Evolutionary conservation across 2,888 invertebrate genomes (phyloP), one percentile per base, ranked within the genome.

Genomic region (Plutella xylostella): DNA sequence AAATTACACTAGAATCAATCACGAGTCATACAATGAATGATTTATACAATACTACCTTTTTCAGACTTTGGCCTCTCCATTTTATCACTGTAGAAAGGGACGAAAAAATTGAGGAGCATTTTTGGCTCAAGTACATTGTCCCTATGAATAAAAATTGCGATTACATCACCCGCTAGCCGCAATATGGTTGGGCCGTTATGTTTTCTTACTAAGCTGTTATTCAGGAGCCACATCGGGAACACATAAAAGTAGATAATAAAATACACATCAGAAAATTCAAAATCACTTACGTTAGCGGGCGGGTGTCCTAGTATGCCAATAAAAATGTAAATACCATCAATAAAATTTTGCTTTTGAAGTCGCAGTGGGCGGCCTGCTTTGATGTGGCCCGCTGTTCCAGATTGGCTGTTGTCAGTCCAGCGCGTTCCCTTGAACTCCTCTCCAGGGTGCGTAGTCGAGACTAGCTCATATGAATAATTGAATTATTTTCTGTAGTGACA

Each of bases 191-290:
- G 66, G 64, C 63, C 67, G 65, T 70, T 72, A 76, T 72, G 68
- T 66, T 62, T 68, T 65, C 64, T 61, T 60, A 72, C 74, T 71
- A 75, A 77, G 43, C 48, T 25, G 30, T 15, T 38, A 34, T 45
- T 72, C 61, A 57, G 68, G 61, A 69, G 72, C 69, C 72, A 77
- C 75, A 79, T 76, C 67, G 79, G 69, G 70, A 69, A 68, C 63
- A 73, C 70, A 79, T 82, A 79, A 83, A 82, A 77, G 68, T 69
- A 75, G 75, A 79, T 78, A 80, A 72, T 82, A 82, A 82, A 82
- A 82, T 78, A 80, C 72, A 77, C 76, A 80, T 79, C 78, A 76
- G 74, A 80, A 82, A 82, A 83, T 83, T 77, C 78, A 79, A 80
- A 83, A 82, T 82, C 83, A 83, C 83, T 82, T 83, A 82, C 79